Base-by-base conservation (phyloP, 2,797 vertebrate genomes). In the Tadarida brasiliensis region DNA sequence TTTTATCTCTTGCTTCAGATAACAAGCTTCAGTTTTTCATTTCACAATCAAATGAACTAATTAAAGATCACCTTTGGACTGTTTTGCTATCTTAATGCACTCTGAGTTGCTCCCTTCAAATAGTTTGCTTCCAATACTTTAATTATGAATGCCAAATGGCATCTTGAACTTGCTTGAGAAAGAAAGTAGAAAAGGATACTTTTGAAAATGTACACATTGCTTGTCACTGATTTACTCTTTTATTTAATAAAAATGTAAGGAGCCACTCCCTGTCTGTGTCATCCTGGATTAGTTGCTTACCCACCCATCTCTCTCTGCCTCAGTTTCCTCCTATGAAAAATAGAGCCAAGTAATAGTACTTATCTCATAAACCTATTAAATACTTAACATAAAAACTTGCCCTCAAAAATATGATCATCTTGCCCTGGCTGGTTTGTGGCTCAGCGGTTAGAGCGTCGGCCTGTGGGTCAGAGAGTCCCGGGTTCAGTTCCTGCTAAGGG, bases 1-100 rank as follows among this genome's bases (percentile, higher is more conserved):
- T 96, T 96, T 98, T 95, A 96, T 98, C 93, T 97, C 96, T 71
- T 91, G 65, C 73, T 94, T 96, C 65, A 96, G 94, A 97, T 97
- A 97, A 94, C 30, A 82, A 96, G 20, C 80, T 95, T 96, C 56
- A 90, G 35, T 89, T 97, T 93, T 96, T 83, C 93, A 95, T 96
- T 97, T 96, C 97, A 83, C 63, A 97, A 93, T 93, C 82, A 97
- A 98, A 97, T 90, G 44, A 96, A 90, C 68, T 96, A 95, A 97
- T 97, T 98, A 95, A 95, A 87, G 83, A 68, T 78, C 94, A 97
- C 95, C 54, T 33, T 90, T 96, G 87, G 90, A 94, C 73, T 90
- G 86, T 91, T 95, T 81, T 95, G 94, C 85, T 70, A 24, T 80
- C 16, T 94, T 49, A 35, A 2, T 77, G 80, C 30, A 51, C 78